Conservation (phyloP, 2,113 vertebrate genomes). For the Oreochromis niloticus region DNA sequence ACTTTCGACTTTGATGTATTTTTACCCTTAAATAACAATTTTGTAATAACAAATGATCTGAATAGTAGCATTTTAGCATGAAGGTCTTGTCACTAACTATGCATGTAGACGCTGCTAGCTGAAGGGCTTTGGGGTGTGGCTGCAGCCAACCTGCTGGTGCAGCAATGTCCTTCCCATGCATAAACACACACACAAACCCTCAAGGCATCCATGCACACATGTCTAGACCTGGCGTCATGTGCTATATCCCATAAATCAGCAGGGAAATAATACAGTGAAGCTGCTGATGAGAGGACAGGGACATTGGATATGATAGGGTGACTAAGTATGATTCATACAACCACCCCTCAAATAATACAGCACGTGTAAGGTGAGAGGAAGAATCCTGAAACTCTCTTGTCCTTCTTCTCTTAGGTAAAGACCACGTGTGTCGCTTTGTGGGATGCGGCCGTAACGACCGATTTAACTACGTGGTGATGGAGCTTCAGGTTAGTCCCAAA, state of each 20-base stretch:
- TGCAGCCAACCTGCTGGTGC: not conserved
- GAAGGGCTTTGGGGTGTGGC: constrained; percentile 21
- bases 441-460: constrained; percentile 97
- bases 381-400: not conserved
- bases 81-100: not conserved
- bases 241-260: constrained; percentile 17
- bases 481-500: constrained; percentile 84
- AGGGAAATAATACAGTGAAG: not conserved
- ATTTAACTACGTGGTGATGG: constrained; percentile 99
- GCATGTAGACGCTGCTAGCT: not conserved
- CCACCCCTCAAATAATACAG: not conserved
- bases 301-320: not conserved
- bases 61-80: not conserved
- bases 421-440: constrained; percentile 96
- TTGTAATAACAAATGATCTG: not conserved
- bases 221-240: not conserved
- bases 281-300: not conserved
- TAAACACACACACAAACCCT: not conserved
- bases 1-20: not conserved
- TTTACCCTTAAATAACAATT: not conserved
- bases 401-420: constrained; percentile 79
- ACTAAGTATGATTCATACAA: not conserved
- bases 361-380: not conserved
- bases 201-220: not conserved
- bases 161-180: not conserved